Percentiles rank a stretch among this genome's conserved stretches.
Conservation (phyloP, 2,888 invertebrate species). For the Tipula vernalis region DNA sequence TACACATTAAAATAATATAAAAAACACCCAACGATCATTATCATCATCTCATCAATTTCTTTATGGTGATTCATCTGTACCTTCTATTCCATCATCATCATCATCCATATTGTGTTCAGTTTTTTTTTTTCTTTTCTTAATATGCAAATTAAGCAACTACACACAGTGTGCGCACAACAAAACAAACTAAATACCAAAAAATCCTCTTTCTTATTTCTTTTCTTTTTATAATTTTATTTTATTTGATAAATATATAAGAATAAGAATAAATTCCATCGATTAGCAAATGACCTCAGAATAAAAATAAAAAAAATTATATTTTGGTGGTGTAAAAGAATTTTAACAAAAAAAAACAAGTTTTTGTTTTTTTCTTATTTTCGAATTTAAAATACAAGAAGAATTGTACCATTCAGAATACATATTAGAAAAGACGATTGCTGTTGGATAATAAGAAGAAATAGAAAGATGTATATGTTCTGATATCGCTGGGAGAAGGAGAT, state of each 20-base stretch:
- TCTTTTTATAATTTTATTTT: not conserved
- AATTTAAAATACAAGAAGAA: not conserved
- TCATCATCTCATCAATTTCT: not conserved
- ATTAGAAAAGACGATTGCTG: not conserved
- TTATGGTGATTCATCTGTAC: not conserved
- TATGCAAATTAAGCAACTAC: not conserved
- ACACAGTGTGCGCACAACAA: not conserved
- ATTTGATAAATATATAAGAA: not conserved
- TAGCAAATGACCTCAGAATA: not conserved
- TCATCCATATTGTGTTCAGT: not conserved
- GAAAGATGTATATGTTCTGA: not conserved
- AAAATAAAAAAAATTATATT: not conserved
- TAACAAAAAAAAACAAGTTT: not conserved
- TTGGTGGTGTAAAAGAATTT: not conserved
- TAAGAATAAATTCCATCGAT: not conserved
- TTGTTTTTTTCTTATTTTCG: not conserved
- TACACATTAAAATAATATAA: not conserved
- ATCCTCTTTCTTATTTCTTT: not conserved
- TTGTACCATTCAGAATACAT: not conserved
- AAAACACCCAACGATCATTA: not conserved
- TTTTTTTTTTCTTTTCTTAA: not conserved
- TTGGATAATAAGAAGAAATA: not conserved
- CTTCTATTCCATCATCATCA: not conserved
- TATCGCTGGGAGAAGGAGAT: not conserved
- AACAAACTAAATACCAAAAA: not conserved